Evolutionary conservation across 37 sponge, comb jelly and placozoan genomes (phyloP).

Genomic region (Bolinopsis microptera): DNA sequence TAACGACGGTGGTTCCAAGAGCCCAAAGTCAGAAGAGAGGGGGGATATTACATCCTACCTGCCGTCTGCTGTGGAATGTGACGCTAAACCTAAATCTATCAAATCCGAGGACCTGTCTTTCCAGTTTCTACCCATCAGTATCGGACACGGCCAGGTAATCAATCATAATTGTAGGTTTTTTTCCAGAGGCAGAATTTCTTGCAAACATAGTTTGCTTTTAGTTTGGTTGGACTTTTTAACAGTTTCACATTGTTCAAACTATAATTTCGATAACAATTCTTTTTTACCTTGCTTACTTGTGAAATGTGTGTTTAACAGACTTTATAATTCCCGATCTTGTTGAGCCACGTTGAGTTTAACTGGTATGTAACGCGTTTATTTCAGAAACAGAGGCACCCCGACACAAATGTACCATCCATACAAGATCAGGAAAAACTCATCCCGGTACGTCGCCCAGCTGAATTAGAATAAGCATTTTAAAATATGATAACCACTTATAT

Average conservation of each 20-base stretch:
- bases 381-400: not conserved
- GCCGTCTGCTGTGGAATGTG: conserved; percentile 6
- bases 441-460: not conserved
- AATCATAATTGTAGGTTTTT: no score
- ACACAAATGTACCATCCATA: not conserved
- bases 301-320: no score
- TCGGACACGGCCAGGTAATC: not conserved
- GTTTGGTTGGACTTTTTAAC: no score
- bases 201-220: no score
- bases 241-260: no score
- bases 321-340: not conserved
- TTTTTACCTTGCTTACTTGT: no score
- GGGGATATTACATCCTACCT: not conserved
- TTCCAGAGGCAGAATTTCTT: no score
- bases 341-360: no score
- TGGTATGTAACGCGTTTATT: not conserved
- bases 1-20: not conserved
- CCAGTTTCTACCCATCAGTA: conserved; percentile 28
- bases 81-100: not conserved
- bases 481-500: no score
- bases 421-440: not conserved
- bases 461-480: no score
- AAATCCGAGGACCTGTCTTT: conserved; percentile 51
- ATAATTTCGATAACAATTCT: no score
- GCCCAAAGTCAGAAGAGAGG: conserved; percentile 5